Base-by-base conservation (phyloP, 1,140 invertebrate species). In the Drosophila eugracilis region DNA sequence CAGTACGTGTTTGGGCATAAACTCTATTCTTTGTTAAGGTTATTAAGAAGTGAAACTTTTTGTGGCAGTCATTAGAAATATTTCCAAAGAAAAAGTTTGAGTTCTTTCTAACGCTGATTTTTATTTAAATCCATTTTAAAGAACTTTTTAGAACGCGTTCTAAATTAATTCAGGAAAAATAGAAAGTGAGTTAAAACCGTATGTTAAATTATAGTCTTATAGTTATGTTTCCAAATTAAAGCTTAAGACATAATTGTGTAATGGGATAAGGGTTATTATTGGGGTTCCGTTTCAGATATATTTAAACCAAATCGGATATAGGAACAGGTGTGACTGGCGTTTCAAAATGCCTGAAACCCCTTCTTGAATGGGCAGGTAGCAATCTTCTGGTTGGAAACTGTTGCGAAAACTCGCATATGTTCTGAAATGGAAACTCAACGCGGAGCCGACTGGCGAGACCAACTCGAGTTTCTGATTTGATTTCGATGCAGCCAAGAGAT, bases 401-500 rank as follows among this genome's bases (percentile, higher is more conserved):
- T 62, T 73, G 70, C 70, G 49, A 65, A 76, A 60, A 75, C 22
- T 50, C 62, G 45, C 71, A 74, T 49, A 78, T 79, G 78, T 70
- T 73, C 67, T 73, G 63, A 84, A 78, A 65, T 81, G 79, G 63
- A 84, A 80, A 75, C 37, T 66, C 75, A 60, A 65, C 57, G 37
- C 57, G 26, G 62, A 50, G 53, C 28, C 30, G 58, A 62, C 52
- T 74, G 63, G 48, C 54, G 52, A 72, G 28, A 55, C 60, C 67
- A 84, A 66, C 71, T 84, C 60, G 60, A 62, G 73, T 70, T 70
- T 86, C 52, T 71, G 73, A 80, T 72, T 84, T 78, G 70, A 76
- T 84, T 72, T 70, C 44, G 54, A 58, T 83, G 58, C 49, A 55
- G 81, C 79, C 79, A 78, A 88, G 78, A 83, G 81, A 83, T 88